These are phyloP conservation scores for Chymomyza procnemis DNA, from an alignment of 2,888 invertebrate species.

Conservation along the genomic window DNA sequence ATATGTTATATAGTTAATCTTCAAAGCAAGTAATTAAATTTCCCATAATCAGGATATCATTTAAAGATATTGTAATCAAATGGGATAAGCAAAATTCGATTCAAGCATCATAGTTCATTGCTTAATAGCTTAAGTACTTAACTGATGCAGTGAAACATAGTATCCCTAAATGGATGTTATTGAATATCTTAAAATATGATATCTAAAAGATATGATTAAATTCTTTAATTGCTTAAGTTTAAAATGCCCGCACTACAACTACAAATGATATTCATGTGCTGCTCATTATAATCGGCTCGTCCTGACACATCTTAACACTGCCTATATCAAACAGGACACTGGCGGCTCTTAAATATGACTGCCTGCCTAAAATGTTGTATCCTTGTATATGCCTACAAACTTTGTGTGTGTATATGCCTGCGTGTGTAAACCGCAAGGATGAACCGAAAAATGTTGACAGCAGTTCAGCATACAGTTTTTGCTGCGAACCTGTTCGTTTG, in stretches of 20 bases:
- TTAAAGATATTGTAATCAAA: no score
- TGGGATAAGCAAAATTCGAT: no score
- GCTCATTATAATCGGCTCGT: neutral
- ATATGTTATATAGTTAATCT: no score
- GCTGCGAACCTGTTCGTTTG: conserved; percentile 74
- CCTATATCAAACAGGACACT: neutral
- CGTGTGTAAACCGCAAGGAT: conserved; percentile 40
- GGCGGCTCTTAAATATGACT: neutral
- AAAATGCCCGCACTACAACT: neutral
- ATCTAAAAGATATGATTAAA: no score
- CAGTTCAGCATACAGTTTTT: conserved; percentile 42
- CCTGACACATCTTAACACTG: neutral
- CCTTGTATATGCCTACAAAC: neutral
- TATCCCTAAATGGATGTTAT: no score
- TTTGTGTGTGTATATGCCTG: conserved; percentile 5
- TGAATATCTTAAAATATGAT: no score
- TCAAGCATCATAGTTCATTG: no score
- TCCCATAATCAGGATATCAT: no score
- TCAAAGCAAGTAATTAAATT: no score
- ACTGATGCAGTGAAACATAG: no score
- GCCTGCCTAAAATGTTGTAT: neutral
- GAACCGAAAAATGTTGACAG: conserved; percentile 57
- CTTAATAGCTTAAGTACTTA: no score
- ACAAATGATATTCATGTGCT: neutral
- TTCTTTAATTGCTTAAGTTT: no score